Base-by-base conservation (phyloP, 2,797 vertebrate genomes). In the Morus bassanus region DNA sequence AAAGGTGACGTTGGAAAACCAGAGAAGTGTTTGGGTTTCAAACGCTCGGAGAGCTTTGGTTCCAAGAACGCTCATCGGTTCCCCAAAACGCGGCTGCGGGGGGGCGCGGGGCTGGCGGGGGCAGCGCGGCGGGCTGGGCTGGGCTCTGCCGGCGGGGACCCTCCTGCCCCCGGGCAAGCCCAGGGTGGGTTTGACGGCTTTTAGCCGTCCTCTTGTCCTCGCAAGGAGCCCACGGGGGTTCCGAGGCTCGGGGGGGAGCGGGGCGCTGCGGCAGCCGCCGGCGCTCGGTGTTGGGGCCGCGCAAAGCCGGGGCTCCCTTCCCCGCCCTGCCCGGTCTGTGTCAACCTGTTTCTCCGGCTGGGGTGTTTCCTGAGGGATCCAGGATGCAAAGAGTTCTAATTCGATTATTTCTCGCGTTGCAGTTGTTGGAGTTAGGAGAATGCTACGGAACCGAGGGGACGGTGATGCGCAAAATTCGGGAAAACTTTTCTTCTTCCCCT, bases 321-420 rank as follows among this genome's bases (percentile, higher is more conserved):
- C 43, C 43, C 43, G 43, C 43, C 18, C 43, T 18, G 43, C 43
- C 43, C 18, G 43, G 17, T 18, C 9, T 45, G 43, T 18, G 43
- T 18, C 43, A 45, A 9, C 43, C 17, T 19, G 5, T 33, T 22
- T 18, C 6, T 43, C 54, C 11, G 0, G 0, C 0, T 9, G 57
- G 30, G 39, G 9, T 35, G 16, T 39, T 85, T 67, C 22, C 82
- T 8, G 16, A 11, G 17, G 11, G 16, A 46, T n/a, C 8, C 43
- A 4, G 51, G 50, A 31, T 35, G 23, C 5, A 6, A 75, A 50
- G 31, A 13, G 35, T 2, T 64, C 19, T 9, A 5, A 25, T 63
- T 50, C 15, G 16, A 0, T 28, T 43, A 1, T 35, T 45, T 18
- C 22, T 19, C 18, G 13, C 18, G 5, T 17, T 9, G 1, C 19